Evolutionary conservation across 2,113 vertebrate species (phyloP), one percentile per base, ranked within the genome.

Genomic region (Bothrops jararaca): DNA sequence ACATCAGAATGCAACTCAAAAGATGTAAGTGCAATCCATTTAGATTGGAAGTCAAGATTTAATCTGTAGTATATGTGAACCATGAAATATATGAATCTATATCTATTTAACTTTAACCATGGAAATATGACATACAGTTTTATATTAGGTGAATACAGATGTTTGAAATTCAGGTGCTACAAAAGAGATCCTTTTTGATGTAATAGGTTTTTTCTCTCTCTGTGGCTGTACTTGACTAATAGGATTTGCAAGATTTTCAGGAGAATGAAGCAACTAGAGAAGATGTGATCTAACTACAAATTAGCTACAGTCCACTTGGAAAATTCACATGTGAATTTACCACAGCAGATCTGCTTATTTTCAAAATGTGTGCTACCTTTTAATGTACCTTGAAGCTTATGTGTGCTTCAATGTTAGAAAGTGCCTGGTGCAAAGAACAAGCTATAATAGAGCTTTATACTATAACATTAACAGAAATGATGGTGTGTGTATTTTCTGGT

Each of bases 21-120:
- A 96, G 94, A 97, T 50, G 98, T 98, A 98, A 98, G 98, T 56
- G 89, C 85, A 93, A 53, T 39, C 93, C 26, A 34, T 87, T n/a
- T 91, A 5, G 9, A 90, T 39, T 91, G 6, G 9, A 91, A 91
- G 34, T 57, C 23, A 23, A 24, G 0, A 3, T 91, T 85, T 94
- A 24, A 57, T 22, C 48, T 15, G 24, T 5, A 50, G 11, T 89
- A 5, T 26, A 60, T 39, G 39, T 50, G 89, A 94, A 92, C 0
- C 13, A 29, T 23, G 54, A 52, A 45, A 26, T 10, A 3, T 85
- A 26, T 89, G 56, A 64, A 89, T 34, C 11, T 0, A 0, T 6
- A 29, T 56, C 45, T 53, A 13, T 60, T 92, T 5, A 29, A 24
- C 58, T 95, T 23, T 85, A 93, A 74, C 39, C 1, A 52, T 64